Evolutionary conservation across 1,140 invertebrate genomes (phyloP), one percentile per base, ranked within the genome.

Genomic region (Hypsibius dujardini): DNA sequence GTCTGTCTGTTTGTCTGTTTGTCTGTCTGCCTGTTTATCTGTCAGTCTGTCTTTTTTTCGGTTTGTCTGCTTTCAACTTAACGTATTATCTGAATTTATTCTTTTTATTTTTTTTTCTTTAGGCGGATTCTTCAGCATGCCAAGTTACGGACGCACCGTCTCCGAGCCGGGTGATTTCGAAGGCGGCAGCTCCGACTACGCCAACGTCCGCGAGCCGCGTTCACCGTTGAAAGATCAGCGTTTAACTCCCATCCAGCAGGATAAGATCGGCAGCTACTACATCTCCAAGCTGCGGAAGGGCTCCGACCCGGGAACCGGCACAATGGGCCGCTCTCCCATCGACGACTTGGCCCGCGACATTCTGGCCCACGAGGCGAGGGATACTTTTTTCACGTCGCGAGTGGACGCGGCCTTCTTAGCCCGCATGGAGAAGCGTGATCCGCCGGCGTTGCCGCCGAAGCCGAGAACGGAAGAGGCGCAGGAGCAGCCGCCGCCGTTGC

Each of bases 401-500:
- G 62, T 7, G 12, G 42, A 67, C 42, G 12, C 7, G 3, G 62
- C 62, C 7, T 42, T 3, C 62, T 42, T 42, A 3, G 42, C 3
- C 3, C 42, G 7, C 62, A 3, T 7, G 7, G 62, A 67, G 3
- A 7, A 42, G 7, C 7, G 62, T 3, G 62, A 14, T 12, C 62
- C 62, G 42, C 62, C 62, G 7, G 62, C 42, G 7, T 42, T 67
- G 3, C 62, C 62, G 62, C 62, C 62, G 12, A 67, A 67, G 42
- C 62, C 62, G 3, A n/a, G n/a, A n/a, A n/a, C n/a, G n/a, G n/a
- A n/a, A n/a, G n/a, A n/a, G n/a, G 62, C 12, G 3, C 7, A 7
- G 42, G 62, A 67, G 62, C 12, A 67, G 12, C 62, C 62, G 3
- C 74, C 74, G 14, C 73, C 74, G 2, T n/a, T 47, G n/a, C 73